phyloP scores from a whole-genome alignment of 1,140 invertebrate genomes.

The Drosophila arawakana region DNA sequence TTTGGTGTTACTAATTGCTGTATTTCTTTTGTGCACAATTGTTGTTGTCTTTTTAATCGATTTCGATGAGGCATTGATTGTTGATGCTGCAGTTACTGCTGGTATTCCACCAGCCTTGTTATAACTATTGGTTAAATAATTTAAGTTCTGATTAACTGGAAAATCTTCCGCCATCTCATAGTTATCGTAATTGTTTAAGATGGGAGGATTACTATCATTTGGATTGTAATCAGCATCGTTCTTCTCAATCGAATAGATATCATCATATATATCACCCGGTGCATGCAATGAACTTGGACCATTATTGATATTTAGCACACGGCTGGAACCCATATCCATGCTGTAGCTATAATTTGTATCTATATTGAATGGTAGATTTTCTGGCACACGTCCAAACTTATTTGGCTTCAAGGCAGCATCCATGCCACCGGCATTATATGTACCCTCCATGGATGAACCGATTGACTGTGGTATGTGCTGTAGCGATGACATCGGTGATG shows the following conservation, averaged over 20 bases:
- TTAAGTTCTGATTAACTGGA: constrained; percentile 79
- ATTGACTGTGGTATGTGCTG: constrained; percentile 27
- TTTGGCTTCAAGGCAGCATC: constrained; percentile 41
- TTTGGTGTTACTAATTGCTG: constrained; percentile 54
- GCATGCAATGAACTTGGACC: constrained; percentile 69
- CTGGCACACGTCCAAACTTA: constrained; percentile 42
- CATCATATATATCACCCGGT: constrained; percentile 57
- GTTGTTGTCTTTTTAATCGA: constrained; percentile 63
- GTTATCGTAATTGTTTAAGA: constrained; percentile 79
- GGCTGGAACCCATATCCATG: constrained; percentile 51
- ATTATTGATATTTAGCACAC: constrained; percentile 53
- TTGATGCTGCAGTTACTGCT: constrained; percentile 46
- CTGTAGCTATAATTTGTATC: constrained; percentile 52
- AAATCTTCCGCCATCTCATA: constrained; percentile 82
- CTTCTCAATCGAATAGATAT: constrained; percentile 59
- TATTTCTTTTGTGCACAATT: constrained; percentile 67
- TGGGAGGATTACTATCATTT: constrained; percentile 79
- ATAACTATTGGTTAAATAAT: constrained; percentile 53
- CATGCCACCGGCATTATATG: constrained; percentile 25
- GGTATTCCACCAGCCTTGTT: constrained; percentile 24
- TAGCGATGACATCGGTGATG: constrained; percentile 59
- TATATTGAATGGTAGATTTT: constrained; percentile 38
- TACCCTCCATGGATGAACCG: constrained; percentile 9
- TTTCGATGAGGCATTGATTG: constrained; percentile 73
- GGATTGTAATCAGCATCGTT: constrained; percentile 63